Percentiles rank a stretch among this genome's conserved stretches.
Conservation (phyloP, 2,113 vertebrate species). For the Phalacrocorax pelagicus region DNA sequence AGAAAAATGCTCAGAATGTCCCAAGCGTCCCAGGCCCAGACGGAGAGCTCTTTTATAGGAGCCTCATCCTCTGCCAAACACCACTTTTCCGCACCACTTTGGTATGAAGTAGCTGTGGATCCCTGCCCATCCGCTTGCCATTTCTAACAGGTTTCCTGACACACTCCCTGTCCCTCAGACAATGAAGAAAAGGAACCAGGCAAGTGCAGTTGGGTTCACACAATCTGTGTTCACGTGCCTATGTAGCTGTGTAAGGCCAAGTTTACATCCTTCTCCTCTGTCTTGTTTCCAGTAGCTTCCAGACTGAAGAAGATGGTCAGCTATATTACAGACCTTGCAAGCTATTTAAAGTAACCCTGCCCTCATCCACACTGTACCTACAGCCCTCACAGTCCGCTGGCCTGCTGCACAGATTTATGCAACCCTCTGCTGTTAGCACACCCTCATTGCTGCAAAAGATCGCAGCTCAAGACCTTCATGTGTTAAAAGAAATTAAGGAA, state of each 20-base stretch:
- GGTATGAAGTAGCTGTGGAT: background rate
- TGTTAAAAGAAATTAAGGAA: conserved; percentile 67
- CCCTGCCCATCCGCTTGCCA: background rate
- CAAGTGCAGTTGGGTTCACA: background rate
- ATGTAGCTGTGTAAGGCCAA: background rate
- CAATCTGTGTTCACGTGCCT: background rate
- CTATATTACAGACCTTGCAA: background rate
- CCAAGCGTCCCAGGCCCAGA: background rate
- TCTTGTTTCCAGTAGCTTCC: background rate
- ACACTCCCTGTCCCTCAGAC: background rate
- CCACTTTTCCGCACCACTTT: background rate
- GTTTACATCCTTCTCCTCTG: background rate
- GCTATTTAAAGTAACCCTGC: background rate
- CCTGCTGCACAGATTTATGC: conserved; percentile 15
- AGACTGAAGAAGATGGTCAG: background rate
- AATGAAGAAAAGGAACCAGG: background rate
- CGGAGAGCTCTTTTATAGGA: background rate
- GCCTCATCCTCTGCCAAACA: background rate
- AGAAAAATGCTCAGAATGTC: conserved; percentile 36
- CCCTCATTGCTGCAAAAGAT: conserved; percentile 24
- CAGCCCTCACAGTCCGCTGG: background rate
- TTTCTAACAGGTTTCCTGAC: background rate
- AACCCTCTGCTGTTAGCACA: conserved; percentile 45
- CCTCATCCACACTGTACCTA: background rate
- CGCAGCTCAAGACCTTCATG: conserved; percentile 48